Evolutionary conservation across 2,888 invertebrate genomes (phyloP), one percentile per base, ranked within the genome.

Genomic region (Ernsta delagoae): DNA sequence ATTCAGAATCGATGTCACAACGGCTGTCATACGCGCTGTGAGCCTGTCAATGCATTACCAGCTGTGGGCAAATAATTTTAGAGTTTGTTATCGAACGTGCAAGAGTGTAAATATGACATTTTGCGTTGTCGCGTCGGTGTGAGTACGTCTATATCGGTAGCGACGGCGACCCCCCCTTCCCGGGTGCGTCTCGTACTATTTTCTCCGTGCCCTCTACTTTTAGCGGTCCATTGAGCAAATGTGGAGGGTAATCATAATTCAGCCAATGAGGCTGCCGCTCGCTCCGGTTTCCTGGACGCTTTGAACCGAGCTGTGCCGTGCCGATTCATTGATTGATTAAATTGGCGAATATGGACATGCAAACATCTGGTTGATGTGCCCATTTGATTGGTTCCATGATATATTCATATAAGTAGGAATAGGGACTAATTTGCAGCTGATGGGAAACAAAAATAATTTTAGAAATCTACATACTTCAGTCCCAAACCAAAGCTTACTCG

Each of bases 141-240:
- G 66, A 24, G 24, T 65, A 64, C 72, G 77, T 83, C 88, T 87
- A 87, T 86, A 87, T 87, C 80, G 77, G 87, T 86, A 79, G 54
- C 66, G 31, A 31, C 77, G 75, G 70, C 72, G 76, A 71, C 76
- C 77, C 80, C 78, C 76, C 73, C 72, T 74, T 71, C 71, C 60
- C 66, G 59, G 57, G 64, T 79, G 78, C 77, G 65, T 59, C 65
- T 77, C 79, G 83, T 84, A 88, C 86, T 88, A 87, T 86, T 85
- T 87, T 82, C 83, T 81, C 79, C 77, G 74, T 75, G 77, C 80
- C 83, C 83, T 83, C 80, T 78, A 79, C 78, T 82, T 84, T 65
- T 78, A 74, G 80, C 79, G 73, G 78, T 75, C 75, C 85, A 86
- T 86, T 86, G 83, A 86, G 83, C 79, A 83, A 81, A 65, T 59